Evolutionary conservation across 2,888 invertebrate genomes (phyloP).

Genomic region (Heteromyza rotundicornis): DNA sequence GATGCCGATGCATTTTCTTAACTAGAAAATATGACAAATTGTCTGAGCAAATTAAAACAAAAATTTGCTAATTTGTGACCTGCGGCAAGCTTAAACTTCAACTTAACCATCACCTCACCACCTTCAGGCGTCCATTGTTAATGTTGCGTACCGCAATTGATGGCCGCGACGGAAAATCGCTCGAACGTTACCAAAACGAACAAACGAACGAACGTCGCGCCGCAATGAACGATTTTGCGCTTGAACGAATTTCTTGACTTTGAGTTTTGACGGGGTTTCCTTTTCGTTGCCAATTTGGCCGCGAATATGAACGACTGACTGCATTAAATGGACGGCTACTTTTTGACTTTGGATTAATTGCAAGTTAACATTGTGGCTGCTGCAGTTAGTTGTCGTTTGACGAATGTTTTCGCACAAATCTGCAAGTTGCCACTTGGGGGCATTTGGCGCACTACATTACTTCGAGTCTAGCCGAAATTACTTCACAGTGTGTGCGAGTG

Average conservation of each 20-base stretch:
- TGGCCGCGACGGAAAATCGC: slow-evolving; percentile 13
- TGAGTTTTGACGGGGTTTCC: background rate
- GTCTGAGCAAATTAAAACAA: too few relatives aligned
- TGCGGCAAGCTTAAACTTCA: too few relatives aligned
- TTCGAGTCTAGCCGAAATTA: too few relatives aligned
- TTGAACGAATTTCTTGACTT: slow-evolving; percentile 51
- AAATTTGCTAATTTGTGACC: too few relatives aligned
- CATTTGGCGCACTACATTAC: too few relatives aligned
- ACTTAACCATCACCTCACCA: background rate
- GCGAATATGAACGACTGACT: background rate
- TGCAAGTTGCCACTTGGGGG: too few relatives aligned
- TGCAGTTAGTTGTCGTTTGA: background rate
- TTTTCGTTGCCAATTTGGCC: background rate
- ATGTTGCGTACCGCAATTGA: slow-evolving; percentile 36
- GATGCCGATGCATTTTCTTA: too few relatives aligned
- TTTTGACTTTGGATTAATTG: background rate
- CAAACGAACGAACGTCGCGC: background rate
- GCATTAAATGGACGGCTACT: background rate
- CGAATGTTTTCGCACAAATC: too few relatives aligned
- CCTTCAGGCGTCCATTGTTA: slow-evolving; percentile 27
- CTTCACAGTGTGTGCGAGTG: too few relatives aligned
- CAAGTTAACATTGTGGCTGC: background rate
- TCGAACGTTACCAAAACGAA: background rate
- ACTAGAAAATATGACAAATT: too few relatives aligned
- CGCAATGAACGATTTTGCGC: slow-evolving; percentile 41